Evolutionary conservation across 2,113 vertebrate genomes (phyloP).

Genomic region (Heloderma charlesbogerti): DNA sequence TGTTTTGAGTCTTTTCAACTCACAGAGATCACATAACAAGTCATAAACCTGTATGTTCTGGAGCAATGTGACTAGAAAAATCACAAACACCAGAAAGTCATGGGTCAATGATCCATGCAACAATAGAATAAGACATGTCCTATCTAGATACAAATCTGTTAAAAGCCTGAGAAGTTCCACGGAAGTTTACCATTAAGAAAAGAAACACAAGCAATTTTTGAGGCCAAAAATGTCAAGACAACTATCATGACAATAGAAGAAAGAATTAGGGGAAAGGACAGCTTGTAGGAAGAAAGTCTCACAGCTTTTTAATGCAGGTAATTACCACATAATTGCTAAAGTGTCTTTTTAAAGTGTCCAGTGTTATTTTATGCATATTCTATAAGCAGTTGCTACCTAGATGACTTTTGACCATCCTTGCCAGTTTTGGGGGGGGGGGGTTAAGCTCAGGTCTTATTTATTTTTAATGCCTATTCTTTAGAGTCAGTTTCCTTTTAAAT

Average conservation of each 20-base stretch:
- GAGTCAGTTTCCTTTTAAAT: background rate
- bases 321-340: background rate
- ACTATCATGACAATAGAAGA: fast-evolving
- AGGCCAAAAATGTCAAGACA: conserved; percentile 22
- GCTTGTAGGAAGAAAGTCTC: background rate
- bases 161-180: conserved; percentile 44
- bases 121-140: conserved; percentile 54
- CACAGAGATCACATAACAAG: conserved; percentile 67
- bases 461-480: background rate
- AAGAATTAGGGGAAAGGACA: background rate
- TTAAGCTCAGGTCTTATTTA: conserved; percentile 2
- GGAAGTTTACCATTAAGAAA: conserved; percentile 55
- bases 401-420: background rate
- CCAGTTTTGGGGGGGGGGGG: too few relatives aligned
- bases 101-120: conserved; percentile 59
- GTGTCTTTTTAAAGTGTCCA: background rate
- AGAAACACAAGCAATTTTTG: conserved; percentile 39
- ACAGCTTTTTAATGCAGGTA: background rate
- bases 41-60: conserved; percentile 69
- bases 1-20: conserved; percentile 78
- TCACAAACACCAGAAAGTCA: conserved; percentile 65
- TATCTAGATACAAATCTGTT: conserved; percentile 52
- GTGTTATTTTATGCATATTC: background rate
- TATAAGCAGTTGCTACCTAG: background rate
- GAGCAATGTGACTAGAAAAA: conserved; percentile 65